phyloP scores from a whole-genome alignment of 1,140 invertebrate genomes.

The Euura saliciscinereae region DNA sequence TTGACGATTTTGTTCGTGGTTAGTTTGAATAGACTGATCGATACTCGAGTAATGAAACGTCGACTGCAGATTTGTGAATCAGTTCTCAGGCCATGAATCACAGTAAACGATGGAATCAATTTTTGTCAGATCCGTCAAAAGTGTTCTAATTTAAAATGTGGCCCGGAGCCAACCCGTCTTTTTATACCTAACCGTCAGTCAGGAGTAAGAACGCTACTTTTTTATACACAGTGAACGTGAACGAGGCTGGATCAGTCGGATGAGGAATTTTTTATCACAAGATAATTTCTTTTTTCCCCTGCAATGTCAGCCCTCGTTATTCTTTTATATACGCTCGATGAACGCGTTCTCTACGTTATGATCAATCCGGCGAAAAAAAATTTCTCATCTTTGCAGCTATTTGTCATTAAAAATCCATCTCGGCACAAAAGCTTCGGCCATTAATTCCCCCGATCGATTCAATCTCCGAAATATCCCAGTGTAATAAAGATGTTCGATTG shows the following conservation, averaged over 20 bases:
- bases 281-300: background rate
- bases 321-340: background rate
- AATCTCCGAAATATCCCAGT: too few species aligned
- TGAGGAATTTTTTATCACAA: background rate
- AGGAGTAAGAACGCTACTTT: background rate
- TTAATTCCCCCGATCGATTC: too few species aligned
- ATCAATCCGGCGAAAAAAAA: background rate
- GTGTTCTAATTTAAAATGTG: background rate
- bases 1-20: background rate
- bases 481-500: too few species aligned
- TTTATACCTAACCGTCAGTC: background rate
- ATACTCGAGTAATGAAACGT: too few species aligned
- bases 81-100: background rate
- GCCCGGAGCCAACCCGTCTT: background rate
- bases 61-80: too few species aligned
- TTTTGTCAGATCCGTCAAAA: background rate
- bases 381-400: background rate
- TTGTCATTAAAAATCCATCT: too few species aligned
- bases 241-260: background rate
- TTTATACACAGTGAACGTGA: background rate
- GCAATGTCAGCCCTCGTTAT: background rate
- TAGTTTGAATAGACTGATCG: background rate
- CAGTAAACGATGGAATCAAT: background rate
- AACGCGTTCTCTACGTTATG: background rate
- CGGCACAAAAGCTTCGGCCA: too few species aligned